Evolutionary conservation across 2,113 vertebrate species (phyloP).

Genomic region (Brienomyrus brachyistius): DNA sequence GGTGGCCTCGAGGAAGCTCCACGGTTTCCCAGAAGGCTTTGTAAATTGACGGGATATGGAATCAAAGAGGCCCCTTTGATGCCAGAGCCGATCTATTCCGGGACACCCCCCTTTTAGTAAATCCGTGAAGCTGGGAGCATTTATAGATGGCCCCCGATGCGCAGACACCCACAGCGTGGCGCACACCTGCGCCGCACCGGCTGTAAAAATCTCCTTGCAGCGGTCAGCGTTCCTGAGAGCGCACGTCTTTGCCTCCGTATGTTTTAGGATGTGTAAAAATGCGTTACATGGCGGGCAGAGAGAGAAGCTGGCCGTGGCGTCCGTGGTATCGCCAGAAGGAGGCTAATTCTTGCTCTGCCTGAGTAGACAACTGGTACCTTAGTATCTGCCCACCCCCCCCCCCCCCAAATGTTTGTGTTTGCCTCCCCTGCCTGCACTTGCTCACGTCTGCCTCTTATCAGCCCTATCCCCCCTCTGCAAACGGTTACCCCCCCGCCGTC

Average conservation of each 20-base stretch:
- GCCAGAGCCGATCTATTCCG: background rate
- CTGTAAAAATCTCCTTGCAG: background rate
- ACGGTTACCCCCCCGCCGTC: background rate
- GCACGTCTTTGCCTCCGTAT: background rate
- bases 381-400: background rate
- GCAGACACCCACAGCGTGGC: background rate
- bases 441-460: background rate
- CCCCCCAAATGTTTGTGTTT: background rate
- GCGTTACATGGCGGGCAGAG: background rate
- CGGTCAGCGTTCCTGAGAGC: background rate
- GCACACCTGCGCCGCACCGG: background rate
- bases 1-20: background rate
- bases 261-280: background rate
- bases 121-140: background rate
- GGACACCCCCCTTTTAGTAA: background rate
- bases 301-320: background rate
- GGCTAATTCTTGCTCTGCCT: background rate
- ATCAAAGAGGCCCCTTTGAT: slow-evolving; percentile 14
- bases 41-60: slow-evolving; percentile 6
- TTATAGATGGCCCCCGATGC: background rate
- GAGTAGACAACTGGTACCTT: background rate
- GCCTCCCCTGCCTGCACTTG: background rate
- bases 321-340: background rate
- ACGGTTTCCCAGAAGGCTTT: background rate
- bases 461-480: background rate